Evolutionary conservation across 2,113 vertebrate species (phyloP).

Genomic region (Corvus cornix): DNA sequence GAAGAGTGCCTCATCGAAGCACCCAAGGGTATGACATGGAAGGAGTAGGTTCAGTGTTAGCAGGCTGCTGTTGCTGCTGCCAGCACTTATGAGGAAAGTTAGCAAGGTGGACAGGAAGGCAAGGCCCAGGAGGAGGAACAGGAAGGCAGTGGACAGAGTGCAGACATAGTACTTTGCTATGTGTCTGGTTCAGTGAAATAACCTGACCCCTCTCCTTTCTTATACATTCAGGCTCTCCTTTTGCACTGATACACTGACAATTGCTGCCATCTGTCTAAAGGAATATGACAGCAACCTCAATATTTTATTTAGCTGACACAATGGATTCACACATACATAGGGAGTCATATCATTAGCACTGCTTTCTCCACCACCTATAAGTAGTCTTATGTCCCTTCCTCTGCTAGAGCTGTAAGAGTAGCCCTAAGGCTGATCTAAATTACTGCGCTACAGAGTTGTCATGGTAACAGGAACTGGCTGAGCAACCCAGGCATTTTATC

Average conservation of each 20-base stretch:
- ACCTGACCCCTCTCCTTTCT: background rate
- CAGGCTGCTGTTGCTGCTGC: background rate
- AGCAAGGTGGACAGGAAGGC: background rate
- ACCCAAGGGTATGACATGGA: background rate
- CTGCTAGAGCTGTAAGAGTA: background rate
- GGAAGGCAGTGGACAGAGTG: background rate
- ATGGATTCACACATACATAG: background rate
- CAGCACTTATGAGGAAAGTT: background rate
- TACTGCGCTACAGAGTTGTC: conserved; percentile 12
- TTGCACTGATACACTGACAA: background rate
- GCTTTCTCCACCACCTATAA: background rate
- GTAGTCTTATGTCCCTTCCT: background rate
- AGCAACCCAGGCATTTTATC: conserved; percentile 25
- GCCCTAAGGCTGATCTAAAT: conserved; percentile 40
- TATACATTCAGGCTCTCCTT: background rate
- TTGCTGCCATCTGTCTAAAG: background rate
- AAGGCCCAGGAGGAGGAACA: background rate
- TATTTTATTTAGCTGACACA: background rate
- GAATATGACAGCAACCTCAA: background rate
- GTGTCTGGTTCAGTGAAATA: background rate
- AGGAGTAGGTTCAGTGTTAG: background rate
- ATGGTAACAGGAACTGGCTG: conserved; percentile 30
- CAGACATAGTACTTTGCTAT: background rate
- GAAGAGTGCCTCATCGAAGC: background rate
- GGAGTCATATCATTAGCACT: background rate